Percentiles rank a stretch among this genome's conserved stretches.
Evolutionary conservation across 2,888 invertebrate species (phyloP).

Genomic region (Sylvicola cinctus): DNA sequence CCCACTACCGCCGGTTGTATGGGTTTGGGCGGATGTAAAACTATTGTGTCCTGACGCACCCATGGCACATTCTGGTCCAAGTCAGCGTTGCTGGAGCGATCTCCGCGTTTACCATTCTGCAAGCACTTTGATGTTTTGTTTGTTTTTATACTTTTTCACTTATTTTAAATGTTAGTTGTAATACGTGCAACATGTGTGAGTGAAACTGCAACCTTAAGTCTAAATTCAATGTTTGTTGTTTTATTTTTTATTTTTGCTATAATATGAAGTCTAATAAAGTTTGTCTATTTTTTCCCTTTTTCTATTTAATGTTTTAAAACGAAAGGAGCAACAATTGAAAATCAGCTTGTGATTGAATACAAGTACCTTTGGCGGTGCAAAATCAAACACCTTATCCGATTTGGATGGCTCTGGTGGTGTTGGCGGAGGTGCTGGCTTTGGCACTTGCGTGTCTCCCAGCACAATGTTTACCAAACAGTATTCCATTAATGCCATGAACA

Average conservation of each 20-base stretch:
- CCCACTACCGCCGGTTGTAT: constrained; percentile 2
- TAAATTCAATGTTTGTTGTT: too few species aligned
- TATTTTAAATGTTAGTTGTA: background rate
- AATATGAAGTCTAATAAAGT: too few species aligned
- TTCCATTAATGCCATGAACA: constrained; percentile 87
- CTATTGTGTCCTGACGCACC: constrained; percentile 20
- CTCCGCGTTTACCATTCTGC: constrained; percentile 7
- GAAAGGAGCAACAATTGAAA: background rate
- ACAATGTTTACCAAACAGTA: constrained; percentile 68
- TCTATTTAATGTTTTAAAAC: background rate
- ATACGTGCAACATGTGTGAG: background rate
- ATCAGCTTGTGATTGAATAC: background rate
- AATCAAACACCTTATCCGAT: constrained; percentile 16
- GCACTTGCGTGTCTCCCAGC: constrained; percentile 23
- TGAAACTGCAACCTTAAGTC: too few species aligned
- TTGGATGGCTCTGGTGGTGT: constrained; percentile 10
- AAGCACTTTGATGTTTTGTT: constrained; percentile 1
- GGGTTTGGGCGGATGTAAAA: constrained; percentile 3
- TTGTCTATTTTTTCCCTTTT: background rate
- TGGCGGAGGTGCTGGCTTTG: constrained; percentile 22
- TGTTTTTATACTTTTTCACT: background rate
- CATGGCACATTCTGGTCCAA: constrained; percentile 22
- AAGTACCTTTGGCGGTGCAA: constrained; percentile 9
- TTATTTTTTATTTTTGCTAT: too few species aligned
- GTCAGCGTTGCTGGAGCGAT: constrained; percentile 17